phyloP scores from a whole-genome alignment of 2,113 vertebrate species.

The Delphinapterus leucas region DNA sequence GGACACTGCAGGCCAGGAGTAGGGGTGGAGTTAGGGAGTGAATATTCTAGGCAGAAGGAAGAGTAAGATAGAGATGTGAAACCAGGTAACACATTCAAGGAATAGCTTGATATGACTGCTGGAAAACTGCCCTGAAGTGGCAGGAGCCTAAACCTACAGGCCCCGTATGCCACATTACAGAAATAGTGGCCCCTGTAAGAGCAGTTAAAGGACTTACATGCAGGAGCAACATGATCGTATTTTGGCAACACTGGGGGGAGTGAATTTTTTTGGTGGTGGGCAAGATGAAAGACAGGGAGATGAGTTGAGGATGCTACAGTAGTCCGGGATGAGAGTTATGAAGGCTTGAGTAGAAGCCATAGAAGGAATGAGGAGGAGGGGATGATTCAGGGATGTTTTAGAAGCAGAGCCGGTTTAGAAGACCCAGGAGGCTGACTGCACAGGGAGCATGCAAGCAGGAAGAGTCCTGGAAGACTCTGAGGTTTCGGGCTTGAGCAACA shows the following conservation, averaged over 20 bases:
- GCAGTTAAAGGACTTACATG: not conserved
- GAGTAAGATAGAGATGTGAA: conserved; percentile 30
- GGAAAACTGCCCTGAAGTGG: not conserved
- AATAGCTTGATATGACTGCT: not conserved
- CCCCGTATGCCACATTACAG: not conserved
- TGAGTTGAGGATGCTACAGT: not conserved
- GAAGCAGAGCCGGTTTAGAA: not conserved
- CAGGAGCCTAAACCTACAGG: not conserved
- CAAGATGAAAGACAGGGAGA: not conserved
- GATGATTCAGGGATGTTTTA: not conserved
- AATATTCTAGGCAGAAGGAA: conserved; percentile 34
- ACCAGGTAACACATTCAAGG: not conserved
- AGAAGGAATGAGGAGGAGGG: not conserved
- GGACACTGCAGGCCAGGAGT: not conserved
- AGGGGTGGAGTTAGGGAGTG: not conserved
- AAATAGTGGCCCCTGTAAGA: not conserved
- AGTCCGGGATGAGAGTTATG: not conserved
- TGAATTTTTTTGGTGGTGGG: not conserved
- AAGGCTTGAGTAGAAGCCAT: not conserved
- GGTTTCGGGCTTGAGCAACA: not conserved
- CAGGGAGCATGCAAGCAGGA: not conserved
- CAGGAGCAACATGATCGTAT: not conserved
- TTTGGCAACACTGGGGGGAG: not conserved
- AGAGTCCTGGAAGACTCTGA: not conserved
- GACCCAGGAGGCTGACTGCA: not conserved